phyloP scores from a whole-genome alignment of 2,113 vertebrate genomes.

The Columba janthina region DNA sequence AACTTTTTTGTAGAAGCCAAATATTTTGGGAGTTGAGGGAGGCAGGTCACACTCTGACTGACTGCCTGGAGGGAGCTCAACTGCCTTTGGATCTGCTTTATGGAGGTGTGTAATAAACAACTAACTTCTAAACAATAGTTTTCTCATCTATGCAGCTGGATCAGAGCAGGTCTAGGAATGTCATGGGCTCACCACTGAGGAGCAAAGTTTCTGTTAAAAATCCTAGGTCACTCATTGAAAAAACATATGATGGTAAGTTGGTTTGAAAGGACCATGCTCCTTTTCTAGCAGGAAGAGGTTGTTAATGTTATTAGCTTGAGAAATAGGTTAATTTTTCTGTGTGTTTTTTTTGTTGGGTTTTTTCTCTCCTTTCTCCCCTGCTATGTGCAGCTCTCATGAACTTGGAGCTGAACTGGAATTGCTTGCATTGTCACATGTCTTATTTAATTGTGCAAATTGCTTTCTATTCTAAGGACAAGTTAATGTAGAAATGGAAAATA shows the following conservation, averaged over 20 bases:
- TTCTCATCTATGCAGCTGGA: background rate
- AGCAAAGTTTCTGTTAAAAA: background rate
- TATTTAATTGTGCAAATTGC: constrained; percentile 45
- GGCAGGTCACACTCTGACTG: background rate
- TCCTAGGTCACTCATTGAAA: background rate
- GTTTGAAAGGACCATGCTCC: background rate
- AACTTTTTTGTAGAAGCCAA: background rate
- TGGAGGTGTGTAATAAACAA: constrained; percentile 67
- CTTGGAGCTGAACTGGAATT: constrained; percentile 34
- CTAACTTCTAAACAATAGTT: constrained; percentile 48
- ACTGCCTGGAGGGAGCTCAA: constrained; percentile 19
- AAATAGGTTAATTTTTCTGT: background rate
- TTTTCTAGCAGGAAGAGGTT: background rate
- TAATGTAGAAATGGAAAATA: constrained; percentile 36
- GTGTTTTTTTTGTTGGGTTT: background rate
- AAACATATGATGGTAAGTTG: background rate
- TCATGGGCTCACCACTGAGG: background rate
- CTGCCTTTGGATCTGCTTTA: constrained; percentile 57
- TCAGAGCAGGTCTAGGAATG: background rate
- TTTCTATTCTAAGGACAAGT: constrained; percentile 38
- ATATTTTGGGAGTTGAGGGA: background rate
- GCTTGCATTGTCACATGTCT: constrained; percentile 9
- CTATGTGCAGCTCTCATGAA: background rate
- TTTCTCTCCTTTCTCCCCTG: background rate
- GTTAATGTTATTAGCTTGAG: background rate